Percentiles rank a stretch among this genome's conserved stretches.
Conservation (phyloP, 2,113 vertebrate genomes). For the Alligator mississippiensis region DNA sequence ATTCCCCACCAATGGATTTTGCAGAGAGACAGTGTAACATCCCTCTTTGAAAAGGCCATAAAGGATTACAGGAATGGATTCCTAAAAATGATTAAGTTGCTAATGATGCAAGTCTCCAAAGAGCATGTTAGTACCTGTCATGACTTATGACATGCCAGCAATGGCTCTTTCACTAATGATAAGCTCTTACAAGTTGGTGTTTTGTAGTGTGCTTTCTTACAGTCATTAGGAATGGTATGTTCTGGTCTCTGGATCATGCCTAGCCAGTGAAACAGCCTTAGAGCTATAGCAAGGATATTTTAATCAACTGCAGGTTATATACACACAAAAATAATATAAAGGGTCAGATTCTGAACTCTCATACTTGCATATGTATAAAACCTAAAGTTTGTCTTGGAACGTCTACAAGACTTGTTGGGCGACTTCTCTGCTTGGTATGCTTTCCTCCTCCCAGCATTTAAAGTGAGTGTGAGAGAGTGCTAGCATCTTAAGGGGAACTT, state of each 20-base stretch:
- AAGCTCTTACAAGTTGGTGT: constrained; percentile 25
- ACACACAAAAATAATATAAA: background rate
- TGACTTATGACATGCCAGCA: constrained; percentile 68
- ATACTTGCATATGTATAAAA: constrained; percentile 33
- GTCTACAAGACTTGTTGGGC: constrained; percentile 30
- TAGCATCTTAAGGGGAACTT: constrained; percentile 16
- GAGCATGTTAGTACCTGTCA: constrained; percentile 21
- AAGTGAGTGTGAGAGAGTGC: background rate
- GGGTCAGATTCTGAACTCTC: constrained; percentile 33
- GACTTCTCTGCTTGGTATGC: constrained; percentile 13
- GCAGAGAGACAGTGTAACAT: constrained; percentile 12
- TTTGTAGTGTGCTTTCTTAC: constrained; percentile 14
- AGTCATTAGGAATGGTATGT: background rate
- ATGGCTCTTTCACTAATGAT: constrained; percentile 17
- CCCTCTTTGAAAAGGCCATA: background rate
- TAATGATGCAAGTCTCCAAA: constrained; percentile 34
- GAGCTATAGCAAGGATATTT: constrained; percentile 27
- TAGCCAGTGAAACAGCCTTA: constrained; percentile 13
- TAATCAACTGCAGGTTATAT: constrained; percentile 46
- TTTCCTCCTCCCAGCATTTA: constrained; percentile 51
- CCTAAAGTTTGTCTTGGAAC: constrained; percentile 61
- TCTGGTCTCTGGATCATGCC: background rate
- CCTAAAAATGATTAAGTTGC: constrained; percentile 44
- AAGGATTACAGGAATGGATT: background rate
- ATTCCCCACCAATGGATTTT: constrained; percentile 18